Conservation (phyloP, 2,888 invertebrate genomes). For the Mythimna pallens region DNA sequence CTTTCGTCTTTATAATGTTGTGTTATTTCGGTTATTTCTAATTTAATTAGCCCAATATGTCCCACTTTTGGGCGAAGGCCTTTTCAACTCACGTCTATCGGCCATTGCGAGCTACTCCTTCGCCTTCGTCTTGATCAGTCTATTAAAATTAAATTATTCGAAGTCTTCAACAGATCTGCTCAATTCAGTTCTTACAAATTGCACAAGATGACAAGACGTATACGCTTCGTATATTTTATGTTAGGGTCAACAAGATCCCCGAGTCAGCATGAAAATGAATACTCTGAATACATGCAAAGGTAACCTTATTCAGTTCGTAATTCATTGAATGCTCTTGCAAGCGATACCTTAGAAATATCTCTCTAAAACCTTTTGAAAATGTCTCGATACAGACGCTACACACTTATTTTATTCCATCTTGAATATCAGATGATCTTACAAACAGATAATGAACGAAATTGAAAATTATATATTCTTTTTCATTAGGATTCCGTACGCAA, state of each 20-base stretch:
- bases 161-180: slow-evolving; percentile 5
- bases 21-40: too few species aligned
- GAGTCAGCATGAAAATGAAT: slow-evolving; percentile 51
- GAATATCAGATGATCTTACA: slow-evolving; percentile 17
- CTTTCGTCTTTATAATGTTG: too few species aligned
- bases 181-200: slow-evolving; percentile 40
- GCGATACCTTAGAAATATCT: slow-evolving; percentile 23
- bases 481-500: background rate
- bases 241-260: slow-evolving; percentile 32
- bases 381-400: background rate
- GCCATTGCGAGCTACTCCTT: too few species aligned
- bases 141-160: background rate
- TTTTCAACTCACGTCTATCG: too few species aligned
- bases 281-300: slow-evolving; percentile 20
- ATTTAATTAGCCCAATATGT: too few species aligned
- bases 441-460: slow-evolving; percentile 30
- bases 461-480: slow-evolving; percentile 3
- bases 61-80: too few species aligned
- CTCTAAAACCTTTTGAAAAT: slow-evolving; percentile 9
- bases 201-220: slow-evolving; percentile 36
- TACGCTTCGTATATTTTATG: slow-evolving; percentile 32
- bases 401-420: slow-evolving; percentile 8
- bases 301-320: slow-evolving; percentile 14
- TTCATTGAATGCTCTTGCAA: slow-evolving; percentile 34
- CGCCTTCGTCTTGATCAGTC: too few species aligned